Conservation (phyloP, 2,113 vertebrate genomes). For the Microcebus jonahi region DNA sequence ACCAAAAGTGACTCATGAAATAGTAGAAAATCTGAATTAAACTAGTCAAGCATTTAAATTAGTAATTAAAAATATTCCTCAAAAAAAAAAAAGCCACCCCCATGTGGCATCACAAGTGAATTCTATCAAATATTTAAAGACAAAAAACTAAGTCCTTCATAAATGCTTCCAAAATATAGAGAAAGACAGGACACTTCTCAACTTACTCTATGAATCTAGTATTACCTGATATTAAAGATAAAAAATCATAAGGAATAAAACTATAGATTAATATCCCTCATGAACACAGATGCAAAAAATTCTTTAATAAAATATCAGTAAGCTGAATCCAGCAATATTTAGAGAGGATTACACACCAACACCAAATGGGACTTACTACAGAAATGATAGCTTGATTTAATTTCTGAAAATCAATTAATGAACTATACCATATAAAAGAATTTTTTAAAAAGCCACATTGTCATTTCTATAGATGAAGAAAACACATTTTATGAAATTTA, state of each 20-base stretch:
- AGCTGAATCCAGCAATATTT: background rate
- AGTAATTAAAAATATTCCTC: background rate
- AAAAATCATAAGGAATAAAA: background rate
- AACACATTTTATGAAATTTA: background rate
- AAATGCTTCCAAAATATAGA: background rate
- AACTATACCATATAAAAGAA: background rate
- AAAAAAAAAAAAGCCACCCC: background rate
- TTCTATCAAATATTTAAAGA: conserved; percentile 9
- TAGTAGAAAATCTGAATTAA: conserved; percentile 3
- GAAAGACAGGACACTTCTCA: background rate
- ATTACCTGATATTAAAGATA: background rate
- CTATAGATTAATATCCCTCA: background rate
- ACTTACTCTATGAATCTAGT: background rate
- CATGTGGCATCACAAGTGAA: background rate
- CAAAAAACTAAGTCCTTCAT: background rate
- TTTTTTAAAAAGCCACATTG: background rate
- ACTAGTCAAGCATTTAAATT: background rate
- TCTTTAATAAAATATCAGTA: conserved; percentile 24
- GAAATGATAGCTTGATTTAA: background rate
- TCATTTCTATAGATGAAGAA: background rate
- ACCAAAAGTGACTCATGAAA: background rate
- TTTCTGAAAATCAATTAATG: conserved; percentile 36
- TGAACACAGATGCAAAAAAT: background rate
- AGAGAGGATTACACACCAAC: background rate
- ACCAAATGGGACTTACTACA: background rate